These are phyloP conservation scores for Plectropomus leopardus DNA, from an alignment of 2,113 vertebrate species.

Conservation along the genomic window DNA sequence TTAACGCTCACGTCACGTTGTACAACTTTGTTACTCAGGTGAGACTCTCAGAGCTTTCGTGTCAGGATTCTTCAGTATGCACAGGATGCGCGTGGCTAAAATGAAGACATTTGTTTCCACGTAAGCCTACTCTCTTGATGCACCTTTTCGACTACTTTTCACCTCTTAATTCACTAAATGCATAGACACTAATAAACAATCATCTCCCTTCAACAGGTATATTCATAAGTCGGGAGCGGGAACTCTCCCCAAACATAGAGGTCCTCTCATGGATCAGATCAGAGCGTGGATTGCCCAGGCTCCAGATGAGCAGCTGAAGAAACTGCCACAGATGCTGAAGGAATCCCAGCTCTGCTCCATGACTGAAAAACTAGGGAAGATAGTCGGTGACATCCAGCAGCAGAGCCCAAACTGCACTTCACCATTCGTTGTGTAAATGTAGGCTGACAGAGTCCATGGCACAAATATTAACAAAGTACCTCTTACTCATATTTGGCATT, in stretches of 20 bases:
- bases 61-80: slow-evolving; percentile 45
- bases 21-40: slow-evolving; percentile 39
- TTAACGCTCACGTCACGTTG: not conserved
- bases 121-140: not conserved
- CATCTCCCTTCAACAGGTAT: slow-evolving; percentile 2
- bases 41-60: slow-evolving; percentile 48
- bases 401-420: slow-evolving; percentile 29
- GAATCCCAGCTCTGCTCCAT: not conserved
- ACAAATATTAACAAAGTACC: slow-evolving; percentile 13
- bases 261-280: slow-evolving; percentile 39
- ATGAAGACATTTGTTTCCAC: slow-evolving; percentile 53
- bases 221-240: fast-evolving
- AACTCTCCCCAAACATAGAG: not conserved
- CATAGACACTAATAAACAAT: not conserved
- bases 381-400: slow-evolving; percentile 43
- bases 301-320: slow-evolving; percentile 31
- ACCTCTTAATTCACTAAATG: not conserved
- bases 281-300: slow-evolving; percentile 52
- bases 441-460: not conserved
- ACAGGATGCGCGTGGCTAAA: slow-evolving; percentile 46
- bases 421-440: not conserved
- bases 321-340: slow-evolving; percentile 52
- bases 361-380: slow-evolving; percentile 46
- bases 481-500: not conserved
- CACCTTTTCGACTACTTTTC: not conserved